Base-by-base conservation (phyloP, 2,113 vertebrate species). In the Percina caprodes region DNA sequence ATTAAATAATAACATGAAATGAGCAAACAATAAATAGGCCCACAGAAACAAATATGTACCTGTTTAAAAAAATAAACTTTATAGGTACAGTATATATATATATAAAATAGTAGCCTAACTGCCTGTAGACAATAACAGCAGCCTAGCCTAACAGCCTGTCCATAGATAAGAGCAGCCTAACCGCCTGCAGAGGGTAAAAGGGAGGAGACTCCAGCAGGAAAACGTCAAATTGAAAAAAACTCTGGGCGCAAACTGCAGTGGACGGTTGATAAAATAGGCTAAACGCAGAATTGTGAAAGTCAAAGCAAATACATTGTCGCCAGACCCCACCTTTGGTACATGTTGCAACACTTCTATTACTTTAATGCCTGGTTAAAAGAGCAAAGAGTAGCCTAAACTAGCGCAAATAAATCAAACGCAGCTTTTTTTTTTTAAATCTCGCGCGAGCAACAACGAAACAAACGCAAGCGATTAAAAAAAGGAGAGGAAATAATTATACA, bases 401-500 rank as follows among this genome's bases (percentile, higher is more conserved):
- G 33, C 8, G 2, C 16, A 51, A 21, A 58, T 5, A 35, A 14
- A 10, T 39, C 1, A 24, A 61, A 68, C 49, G 80, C 58, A 58
- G 42, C 10, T 73, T 60, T 24, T 51, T 42, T 15, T 48, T 62
- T 63, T 58, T 49, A 46, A 14, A 48, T 26, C 10, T 76, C 11
- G 59, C 76, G 49, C 30, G 42, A 69, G 5, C 26, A 42, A 12
- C 4, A 52, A 45, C 18, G 3, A n/a, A 42, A 12, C 4, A 52
- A 45, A 26, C 24, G 5, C 58, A 2, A 11, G 5, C 18, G 21
- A 23, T 23, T 18, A 2, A 26, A 11, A 10, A 33, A 1, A 10
- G 8, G 9, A 3, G 14, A 16, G 24, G 0, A 13, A n/a, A 7
- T 0, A 1, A 2, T 2, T 42, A 0, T 3, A 5, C 39, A 0